Percentiles rank a stretch among this genome's conserved stretches.
Conservation (phyloP, 2,113 vertebrate species). For the Damaliscus lunatus region DNA sequence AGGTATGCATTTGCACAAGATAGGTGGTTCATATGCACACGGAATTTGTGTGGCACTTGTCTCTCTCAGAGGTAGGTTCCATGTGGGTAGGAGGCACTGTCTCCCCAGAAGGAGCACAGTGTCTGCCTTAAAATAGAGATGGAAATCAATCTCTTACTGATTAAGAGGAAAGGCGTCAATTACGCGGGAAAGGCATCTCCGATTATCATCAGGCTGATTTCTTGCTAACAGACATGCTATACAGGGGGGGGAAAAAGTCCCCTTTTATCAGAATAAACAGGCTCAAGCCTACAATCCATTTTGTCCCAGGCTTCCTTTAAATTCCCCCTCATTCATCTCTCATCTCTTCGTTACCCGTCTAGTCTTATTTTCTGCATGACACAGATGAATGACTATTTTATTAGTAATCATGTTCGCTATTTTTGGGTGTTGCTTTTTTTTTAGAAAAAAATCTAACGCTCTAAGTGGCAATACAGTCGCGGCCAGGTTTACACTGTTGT, state of each 20-base stretch:
- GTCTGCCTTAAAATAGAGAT: not conserved
- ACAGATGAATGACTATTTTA: not conserved
- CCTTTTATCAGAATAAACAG: not conserved
- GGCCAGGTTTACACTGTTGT: not conserved
- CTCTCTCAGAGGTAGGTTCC: not conserved
- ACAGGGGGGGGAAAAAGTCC: accelerated
- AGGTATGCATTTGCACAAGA: not conserved
- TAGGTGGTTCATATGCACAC: not conserved
- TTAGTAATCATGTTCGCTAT: not conserved
- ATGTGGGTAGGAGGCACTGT: not conserved
- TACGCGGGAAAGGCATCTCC: accelerated
- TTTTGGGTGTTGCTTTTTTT: not conserved
- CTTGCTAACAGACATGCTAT: not conserved
- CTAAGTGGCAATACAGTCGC: not conserved
- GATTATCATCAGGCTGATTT: not conserved
- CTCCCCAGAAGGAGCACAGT: not conserved
- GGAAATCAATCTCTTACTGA: not conserved
- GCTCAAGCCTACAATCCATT: not conserved
- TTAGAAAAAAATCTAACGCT: not conserved
- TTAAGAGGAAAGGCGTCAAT: not conserved
- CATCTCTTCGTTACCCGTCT: not conserved
- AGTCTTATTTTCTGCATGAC: not conserved
- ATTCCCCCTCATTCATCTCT: not conserved
- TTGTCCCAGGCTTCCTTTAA: not conserved
- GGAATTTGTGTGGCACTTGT: not conserved